These are phyloP conservation scores for Miniopterus natalensis DNA, from an alignment of 2,113 vertebrate genomes.

Conservation along the genomic window DNA sequence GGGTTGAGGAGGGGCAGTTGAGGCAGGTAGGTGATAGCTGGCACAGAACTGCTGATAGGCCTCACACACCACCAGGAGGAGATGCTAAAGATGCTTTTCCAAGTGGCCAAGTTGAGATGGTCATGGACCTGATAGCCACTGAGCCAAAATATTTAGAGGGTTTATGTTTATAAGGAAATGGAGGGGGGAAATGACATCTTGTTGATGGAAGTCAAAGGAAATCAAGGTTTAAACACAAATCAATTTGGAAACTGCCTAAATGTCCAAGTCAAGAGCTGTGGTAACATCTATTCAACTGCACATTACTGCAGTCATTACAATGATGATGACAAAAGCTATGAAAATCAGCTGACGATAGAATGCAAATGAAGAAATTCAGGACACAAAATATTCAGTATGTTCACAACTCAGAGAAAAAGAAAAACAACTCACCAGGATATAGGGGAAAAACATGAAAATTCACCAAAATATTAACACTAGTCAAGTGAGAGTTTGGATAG, in stretches of 20 bases:
- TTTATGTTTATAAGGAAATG: not conserved
- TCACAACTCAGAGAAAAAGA: not conserved
- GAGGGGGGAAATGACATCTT: not conserved
- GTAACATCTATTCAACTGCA: not conserved
- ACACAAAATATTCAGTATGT: not conserved
- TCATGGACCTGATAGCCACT: not conserved
- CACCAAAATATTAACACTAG: not conserved
- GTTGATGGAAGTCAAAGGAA: conserved; percentile 6
- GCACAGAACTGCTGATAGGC: fast-evolving
- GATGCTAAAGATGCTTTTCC: not conserved
- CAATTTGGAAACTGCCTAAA: not conserved
- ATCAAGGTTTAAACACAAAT: conserved; percentile 40
- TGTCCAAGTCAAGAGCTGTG: not conserved
- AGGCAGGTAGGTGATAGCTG: not conserved
- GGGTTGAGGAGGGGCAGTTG: not conserved
- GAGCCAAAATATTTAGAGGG: not conserved
- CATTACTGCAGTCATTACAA: not conserved
- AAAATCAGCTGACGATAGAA: not conserved
- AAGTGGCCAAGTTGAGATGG: not conserved
- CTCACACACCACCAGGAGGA: not conserved
- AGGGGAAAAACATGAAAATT: not conserved
- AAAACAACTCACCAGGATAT: not conserved
- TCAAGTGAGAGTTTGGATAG: not conserved
- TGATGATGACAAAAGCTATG: not conserved
- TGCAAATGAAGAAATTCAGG: not conserved